Evolutionary conservation across 2,888 invertebrate genomes (phyloP).

Genomic region (Nasonovia ribisnigri): DNA sequence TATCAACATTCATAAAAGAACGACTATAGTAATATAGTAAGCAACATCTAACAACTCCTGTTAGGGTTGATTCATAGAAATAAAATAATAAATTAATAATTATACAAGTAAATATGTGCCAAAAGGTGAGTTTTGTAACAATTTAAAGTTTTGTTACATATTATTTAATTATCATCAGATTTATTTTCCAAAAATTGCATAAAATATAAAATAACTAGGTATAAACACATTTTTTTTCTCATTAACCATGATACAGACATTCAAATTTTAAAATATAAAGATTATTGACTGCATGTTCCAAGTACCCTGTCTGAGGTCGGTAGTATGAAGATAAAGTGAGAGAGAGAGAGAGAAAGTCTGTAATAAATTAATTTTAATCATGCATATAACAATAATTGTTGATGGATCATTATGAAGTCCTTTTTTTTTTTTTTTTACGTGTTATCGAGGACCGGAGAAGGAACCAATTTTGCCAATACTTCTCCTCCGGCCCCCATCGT

Average conservation of each 20-base stretch:
- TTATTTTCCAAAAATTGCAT: neutral
- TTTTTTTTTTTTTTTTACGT: no score
- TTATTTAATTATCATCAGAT: neutral
- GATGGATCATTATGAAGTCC: neutral
- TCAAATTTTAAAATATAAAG: neutral
- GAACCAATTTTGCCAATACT: no score
- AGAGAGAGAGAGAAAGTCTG: neutral
- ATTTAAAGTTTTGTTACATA: neutral
- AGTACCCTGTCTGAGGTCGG: neutral
- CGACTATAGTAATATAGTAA: no score
- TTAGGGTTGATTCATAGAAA: neutral
- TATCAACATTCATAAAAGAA: no score
- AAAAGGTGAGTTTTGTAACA: neutral
- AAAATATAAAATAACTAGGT: neutral
- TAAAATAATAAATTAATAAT: neutral
- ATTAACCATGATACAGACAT: neutral
- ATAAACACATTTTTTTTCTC: neutral
- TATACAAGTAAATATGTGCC: neutral
- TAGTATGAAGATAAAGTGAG: neutral
- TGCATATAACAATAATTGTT: neutral
- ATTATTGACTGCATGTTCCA: neutral
- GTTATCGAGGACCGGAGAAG: no score
- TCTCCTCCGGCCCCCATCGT: no score
- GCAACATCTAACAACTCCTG: no score
- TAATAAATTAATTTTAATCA: no score